Conservation (phyloP, 2,797 vertebrate species). For the Pampus argenteus region DNA sequence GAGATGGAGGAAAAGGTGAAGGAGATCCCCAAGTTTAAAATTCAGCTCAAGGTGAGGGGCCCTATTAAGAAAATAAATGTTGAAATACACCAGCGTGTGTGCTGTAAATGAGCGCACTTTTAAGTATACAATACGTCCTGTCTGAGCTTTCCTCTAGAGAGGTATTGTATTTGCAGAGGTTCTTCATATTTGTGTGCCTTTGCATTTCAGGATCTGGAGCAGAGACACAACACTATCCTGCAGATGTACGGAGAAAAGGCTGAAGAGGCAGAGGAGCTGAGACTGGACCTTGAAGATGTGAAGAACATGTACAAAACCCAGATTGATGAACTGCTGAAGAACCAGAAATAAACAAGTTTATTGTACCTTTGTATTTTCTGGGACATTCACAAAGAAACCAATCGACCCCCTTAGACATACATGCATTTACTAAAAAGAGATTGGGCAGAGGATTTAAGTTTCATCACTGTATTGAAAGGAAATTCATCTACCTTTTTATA, state of each 20-base stretch:
- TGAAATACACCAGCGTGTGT: not conserved
- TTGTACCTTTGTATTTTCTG: constrained; percentile 13
- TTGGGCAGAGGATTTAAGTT: constrained; percentile 18
- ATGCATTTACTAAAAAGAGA: constrained; percentile 39
- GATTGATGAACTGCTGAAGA: constrained; percentile 95
- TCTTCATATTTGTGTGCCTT: constrained; percentile 6
- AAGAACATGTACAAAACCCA: constrained; percentile 99
- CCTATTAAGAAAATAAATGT: not conserved
- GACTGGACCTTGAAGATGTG: constrained; percentile 96
- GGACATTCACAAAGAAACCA: constrained; percentile 13
- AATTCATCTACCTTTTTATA: constrained; percentile 33
- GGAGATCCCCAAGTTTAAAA: constrained; percentile 91
- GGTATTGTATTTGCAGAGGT: not conserved
- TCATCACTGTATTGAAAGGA: constrained; percentile 51
- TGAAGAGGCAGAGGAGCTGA: constrained; percentile 96
- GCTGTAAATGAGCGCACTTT: no score
- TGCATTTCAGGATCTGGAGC: constrained; percentile 92
- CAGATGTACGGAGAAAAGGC: constrained; percentile 99
- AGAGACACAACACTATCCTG: constrained; percentile 98
- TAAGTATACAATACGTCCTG: not conserved
- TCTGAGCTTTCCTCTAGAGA: not conserved
- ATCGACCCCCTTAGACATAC: constrained; percentile 19
- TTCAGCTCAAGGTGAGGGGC: constrained; percentile 89
- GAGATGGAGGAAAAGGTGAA: constrained; percentile 94
- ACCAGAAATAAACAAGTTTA: constrained; percentile 80